A percentile compares a stretch with the other conserved stretches of the same genome.
Conservation (phyloP, 2,113 vertebrate genomes). For the Microcebus murinus region DNA sequence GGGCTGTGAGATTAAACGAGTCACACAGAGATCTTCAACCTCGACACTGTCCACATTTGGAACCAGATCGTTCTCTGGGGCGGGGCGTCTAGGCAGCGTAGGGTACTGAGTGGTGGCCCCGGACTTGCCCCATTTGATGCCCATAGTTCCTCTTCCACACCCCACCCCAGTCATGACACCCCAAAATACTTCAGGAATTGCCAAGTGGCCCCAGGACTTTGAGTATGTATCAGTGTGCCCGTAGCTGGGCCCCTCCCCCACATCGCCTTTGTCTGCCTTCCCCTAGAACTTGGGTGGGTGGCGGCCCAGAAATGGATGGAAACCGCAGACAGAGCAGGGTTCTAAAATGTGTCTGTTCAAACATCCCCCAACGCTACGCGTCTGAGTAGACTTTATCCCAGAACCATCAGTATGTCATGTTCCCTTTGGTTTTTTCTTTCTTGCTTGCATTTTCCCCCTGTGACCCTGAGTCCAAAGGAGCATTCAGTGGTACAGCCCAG, state of each 20-base stretch:
- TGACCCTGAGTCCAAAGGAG: neutral
- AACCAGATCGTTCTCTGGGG: neutral
- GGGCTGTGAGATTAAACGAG: neutral
- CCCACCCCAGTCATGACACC: neutral
- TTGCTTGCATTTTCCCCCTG: neutral
- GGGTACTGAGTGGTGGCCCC: neutral
- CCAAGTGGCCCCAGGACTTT: neutral
- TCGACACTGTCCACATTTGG: fast-evolving
- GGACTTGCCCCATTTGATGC: too few relatives aligned
- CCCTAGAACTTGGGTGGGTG: neutral
- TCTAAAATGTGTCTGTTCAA: neutral
- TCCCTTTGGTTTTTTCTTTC: neutral
- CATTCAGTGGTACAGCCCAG: neutral
- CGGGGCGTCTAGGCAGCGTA: neutral
- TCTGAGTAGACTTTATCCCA: fast-evolving
- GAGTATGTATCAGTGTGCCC: too few relatives aligned
- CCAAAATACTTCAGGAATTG: neutral
- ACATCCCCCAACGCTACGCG: fast-evolving
- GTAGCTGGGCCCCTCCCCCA: neutral
- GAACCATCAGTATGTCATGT: neutral
- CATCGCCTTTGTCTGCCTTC: neutral
- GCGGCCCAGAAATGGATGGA: neutral
- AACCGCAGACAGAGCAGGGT: neutral
- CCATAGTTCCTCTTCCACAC: too few relatives aligned
- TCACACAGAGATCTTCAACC: neutral